Evolutionary conservation across 2,113 vertebrate species (phyloP), one percentile per base, ranked within the genome.

Genomic region (Dromiciops gliroides): DNA sequence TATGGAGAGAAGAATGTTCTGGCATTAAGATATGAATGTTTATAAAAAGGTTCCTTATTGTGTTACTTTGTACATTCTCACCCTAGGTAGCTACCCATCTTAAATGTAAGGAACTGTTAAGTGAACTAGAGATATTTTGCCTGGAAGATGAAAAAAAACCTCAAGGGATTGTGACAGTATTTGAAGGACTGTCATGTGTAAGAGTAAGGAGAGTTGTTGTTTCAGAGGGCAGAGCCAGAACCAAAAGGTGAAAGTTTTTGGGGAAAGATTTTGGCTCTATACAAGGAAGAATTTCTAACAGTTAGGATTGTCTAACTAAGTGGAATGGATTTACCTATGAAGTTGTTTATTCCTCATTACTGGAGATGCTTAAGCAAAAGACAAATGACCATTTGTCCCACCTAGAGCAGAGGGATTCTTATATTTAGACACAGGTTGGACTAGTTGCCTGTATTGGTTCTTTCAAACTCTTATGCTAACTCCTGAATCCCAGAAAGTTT

Each of bases 401-500:
- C 95, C 90, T 75, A 96, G 90, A 94, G 94, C 93, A 94, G 95
- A 95, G 95, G 96, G 93, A 95, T 60, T 60, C 53, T 51, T 89
- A 95, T 93, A 91, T 95, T 96, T 25, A 95, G 88, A 90, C 50
- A 90, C 91, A 51, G 26, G 90, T 90, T 97, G 97, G 6, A 28
- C 47, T 96, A 48, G 50, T 89, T 95, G 90, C 95, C 89, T 52
- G 95, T 97, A 95, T 96, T 95, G 91, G 94, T 92, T 56, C 83
- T 90, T 97, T 93, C 53, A 25, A 48, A 94, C 75, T 92, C 96
- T 94, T 11, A 89, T 91, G 95, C 51, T 94, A 92, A 96, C 93
- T 95, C 95, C 90, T 92, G 51, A 91, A 44, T 83, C 67, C 96
- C 93, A 96, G 97, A 96, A 52, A 83, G 50, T 94, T 95, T 94